Base-by-base conservation (phyloP, 2,113 vertebrate species). In the Lanius collurio region DNA sequence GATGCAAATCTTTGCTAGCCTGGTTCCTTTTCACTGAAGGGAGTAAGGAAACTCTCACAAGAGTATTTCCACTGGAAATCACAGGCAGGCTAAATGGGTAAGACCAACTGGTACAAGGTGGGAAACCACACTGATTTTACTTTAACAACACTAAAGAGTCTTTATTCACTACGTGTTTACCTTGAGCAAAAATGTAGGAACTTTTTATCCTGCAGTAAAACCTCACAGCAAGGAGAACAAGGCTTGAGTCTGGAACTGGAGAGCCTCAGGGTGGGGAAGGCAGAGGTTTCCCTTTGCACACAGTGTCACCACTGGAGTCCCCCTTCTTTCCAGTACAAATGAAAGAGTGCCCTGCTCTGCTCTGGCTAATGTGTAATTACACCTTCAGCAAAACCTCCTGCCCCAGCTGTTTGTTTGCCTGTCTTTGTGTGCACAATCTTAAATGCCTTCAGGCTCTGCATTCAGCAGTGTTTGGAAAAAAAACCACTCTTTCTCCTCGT, bases 321-420 rank as follows among this genome's bases (percentile, higher is more conserved):
- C 19, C 56, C 74, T 65, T 77, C 3, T 14, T 62, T 70, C 24
- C 0, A 6, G 55, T 33, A 27, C 71, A 71, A 86, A 81, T 35
- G 68, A 31, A 56, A 82, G 46, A 59, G 62, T 76, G 68, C 26
- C 41, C 41, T 13, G 30, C 90, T 87, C 57, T 50, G 65, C 67
- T 73, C 87, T 93, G 90, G 86, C 57, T 93, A 89, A 75, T 90
- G 79, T 89, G 73, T 89, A 92, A 90, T 89, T 70, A 28, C 53
- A 89, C 69, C 69, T 94, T 53, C 95, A 91, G 64, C 69, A 78
- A 56, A 81, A 70, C 80, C 86, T 94, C 87, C 50, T 83, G 33
- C 65, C 73, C 60, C 57, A 74, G 84, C 42, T 83, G 33, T 42
- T 76, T 91, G 67, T 65, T 94, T 90, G 63, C 46, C 42, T 2